phyloP scores from a whole-genome alignment of 2,888 invertebrate species.

The Crematogaster levior region DNA sequence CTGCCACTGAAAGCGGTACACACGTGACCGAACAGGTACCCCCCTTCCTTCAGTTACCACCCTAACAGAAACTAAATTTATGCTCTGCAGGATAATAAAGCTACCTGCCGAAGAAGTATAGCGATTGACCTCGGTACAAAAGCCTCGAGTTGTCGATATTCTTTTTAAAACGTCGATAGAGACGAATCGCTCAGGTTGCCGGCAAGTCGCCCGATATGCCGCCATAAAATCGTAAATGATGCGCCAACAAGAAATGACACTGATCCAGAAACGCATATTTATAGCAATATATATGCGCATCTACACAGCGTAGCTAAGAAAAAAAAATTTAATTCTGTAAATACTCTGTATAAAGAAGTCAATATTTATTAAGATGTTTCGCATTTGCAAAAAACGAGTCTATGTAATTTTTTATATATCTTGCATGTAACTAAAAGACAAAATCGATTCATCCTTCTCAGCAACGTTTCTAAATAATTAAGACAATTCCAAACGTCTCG shows the following conservation, averaged over 20 bases:
- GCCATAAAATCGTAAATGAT: conserved; percentile 28
- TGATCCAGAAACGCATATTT: not conserved
- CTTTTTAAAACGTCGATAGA: conserved; percentile 49
- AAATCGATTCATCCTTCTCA: not conserved
- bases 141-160: conserved; percentile 28
- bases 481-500: not conserved
- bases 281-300: not conserved
- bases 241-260: conserved; percentile 13
- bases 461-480: not conserved
- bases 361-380: not conserved
- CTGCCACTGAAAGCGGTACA: conserved; percentile 31
- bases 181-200: conserved; percentile 50
- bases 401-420: not conserved
- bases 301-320: not conserved
- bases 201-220: conserved; percentile 26
- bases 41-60: not conserved
- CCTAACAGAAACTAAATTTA: conserved; percentile 62
- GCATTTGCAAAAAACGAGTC: not conserved
- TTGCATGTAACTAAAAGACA: no score
- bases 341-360: not conserved
- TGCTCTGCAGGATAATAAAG: conserved; percentile 65
- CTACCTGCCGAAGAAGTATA: conserved; percentile 51
- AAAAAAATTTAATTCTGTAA: not conserved
- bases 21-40: conserved; percentile 40
- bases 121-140: conserved; percentile 27